These are phyloP conservation scores for Xenopus tropicalis DNA, from an alignment of 2,113 vertebrate genomes.

Conservation along the genomic window UCB_Xtro_10.0 CM004451.2:35418501-35419000, in stretches of 20 bases:
- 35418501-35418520: too few species aligned
- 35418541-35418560: neutral
- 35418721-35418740: slow-evolving; percentile 10
- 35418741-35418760: neutral
- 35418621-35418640: neutral
- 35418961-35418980: slow-evolving; percentile 29
- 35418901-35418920: slow-evolving; percentile 13
- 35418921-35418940: neutral
- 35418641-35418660: neutral
- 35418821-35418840: slow-evolving; percentile 14
- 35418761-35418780: neutral
- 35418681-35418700: neutral
- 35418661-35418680: neutral
- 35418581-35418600: slow-evolving; percentile 2
- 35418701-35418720: neutral
- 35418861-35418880: slow-evolving; percentile 19
- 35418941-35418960: slow-evolving; percentile 17
- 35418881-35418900: neutral
- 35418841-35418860: slow-evolving; percentile 8
- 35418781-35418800: neutral
- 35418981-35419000: slow-evolving; percentile 28
- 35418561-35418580: neutral
- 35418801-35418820: neutral
- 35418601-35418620: neutral
- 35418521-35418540: neutral